A percentile compares a stretch with the other conserved stretches of the same genome.
Evolutionary conservation across 2,888 invertebrate species (phyloP).

Genomic region (Malthinus flaveolus): DNA sequence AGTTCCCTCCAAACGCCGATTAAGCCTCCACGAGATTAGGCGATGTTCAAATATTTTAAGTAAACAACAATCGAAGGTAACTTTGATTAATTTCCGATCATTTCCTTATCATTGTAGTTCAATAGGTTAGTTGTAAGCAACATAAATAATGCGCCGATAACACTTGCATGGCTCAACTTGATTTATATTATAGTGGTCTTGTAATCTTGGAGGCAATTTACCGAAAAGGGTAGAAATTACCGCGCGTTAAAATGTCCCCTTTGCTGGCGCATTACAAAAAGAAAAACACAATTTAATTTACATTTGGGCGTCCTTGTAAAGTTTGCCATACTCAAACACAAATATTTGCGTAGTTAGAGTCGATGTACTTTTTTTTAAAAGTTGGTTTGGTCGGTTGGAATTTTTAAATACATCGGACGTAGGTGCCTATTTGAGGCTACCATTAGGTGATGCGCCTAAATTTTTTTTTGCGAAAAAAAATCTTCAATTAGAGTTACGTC

Average conservation of each 20-base stretch:
- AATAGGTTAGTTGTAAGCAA: slow-evolving; percentile 13
- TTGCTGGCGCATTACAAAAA: not conserved
- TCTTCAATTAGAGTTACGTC: no score
- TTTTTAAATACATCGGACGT: slow-evolving; percentile 21
- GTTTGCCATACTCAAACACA: slow-evolving; percentile 11
- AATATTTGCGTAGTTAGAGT: slow-evolving; percentile 10
- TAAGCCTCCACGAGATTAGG: no score
- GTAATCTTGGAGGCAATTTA: slow-evolving; percentile 1
- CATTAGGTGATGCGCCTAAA: slow-evolving; percentile 11
- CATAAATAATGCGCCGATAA: slow-evolving; percentile 16
- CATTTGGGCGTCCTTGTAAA: slow-evolving; percentile 13
- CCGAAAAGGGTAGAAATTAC: not conserved
- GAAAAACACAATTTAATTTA: slow-evolving; percentile 9
- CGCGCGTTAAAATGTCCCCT: not conserved
- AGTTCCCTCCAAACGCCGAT: not conserved
- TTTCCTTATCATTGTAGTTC: slow-evolving; percentile 14
- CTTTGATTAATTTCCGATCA: no score
- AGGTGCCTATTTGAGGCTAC: slow-evolving; percentile 18
- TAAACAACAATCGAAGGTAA: no score
- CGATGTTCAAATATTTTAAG: no score
- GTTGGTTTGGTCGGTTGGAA: slow-evolving; percentile 14
- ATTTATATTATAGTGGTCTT: slow-evolving; percentile 22
- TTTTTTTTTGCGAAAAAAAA: not conserved
- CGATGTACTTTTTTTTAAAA: slow-evolving; percentile 18
- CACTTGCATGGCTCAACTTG: slow-evolving; percentile 16